Evolutionary conservation across 2,113 vertebrate species (phyloP), one percentile per base, ranked within the genome.

Genomic region (Pampusana beccarii): DNA sequence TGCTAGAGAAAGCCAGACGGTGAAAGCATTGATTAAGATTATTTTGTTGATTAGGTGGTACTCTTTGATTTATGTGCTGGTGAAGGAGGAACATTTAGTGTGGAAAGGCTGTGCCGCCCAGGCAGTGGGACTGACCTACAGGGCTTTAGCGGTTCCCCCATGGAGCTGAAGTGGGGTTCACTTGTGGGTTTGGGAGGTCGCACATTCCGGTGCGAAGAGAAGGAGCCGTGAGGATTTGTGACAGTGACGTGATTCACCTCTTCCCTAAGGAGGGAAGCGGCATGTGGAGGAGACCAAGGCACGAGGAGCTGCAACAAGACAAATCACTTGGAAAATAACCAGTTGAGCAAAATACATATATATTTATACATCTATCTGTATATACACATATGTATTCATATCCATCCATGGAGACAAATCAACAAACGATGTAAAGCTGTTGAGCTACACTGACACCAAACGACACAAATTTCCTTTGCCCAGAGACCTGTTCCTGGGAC

Each of bases 21-120:
- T 89, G 96, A 97, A 97, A 98, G 94, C 98, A 97, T 97, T 98
- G 98, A 98, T 98, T 97, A 98, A 98, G 97, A 98, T 98, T 96
- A 97, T 97, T 98, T 97, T 93, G 97, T 97, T 97, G 97, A 97
- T 98, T 96, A 97, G 97, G 93, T 97, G 95, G 92, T 96, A 96
- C 79, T 50, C 86, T 94, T 78, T 97, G 96, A 97, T 98, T 98
- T 97, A 98, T 94, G 90, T 86, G 83, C 85, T 62, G 65, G 67
- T 66, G 79, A 89, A 92, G 86, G 70, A 96, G 90, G 33, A 95
- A 34, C 56, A 84, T 33, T 92, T 75, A 40, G 40, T 33, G 34
- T 80, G 57, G 64, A 88, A 91, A 92, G 64, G 40, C 70, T 90
- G 79, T 54, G 20, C 94, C 2, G 13, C 53, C 24, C 44, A 42